These are phyloP conservation scores for Calephelis perditalis DNA, from an alignment of 2,888 invertebrate species.

Conservation along the genomic window DNA sequence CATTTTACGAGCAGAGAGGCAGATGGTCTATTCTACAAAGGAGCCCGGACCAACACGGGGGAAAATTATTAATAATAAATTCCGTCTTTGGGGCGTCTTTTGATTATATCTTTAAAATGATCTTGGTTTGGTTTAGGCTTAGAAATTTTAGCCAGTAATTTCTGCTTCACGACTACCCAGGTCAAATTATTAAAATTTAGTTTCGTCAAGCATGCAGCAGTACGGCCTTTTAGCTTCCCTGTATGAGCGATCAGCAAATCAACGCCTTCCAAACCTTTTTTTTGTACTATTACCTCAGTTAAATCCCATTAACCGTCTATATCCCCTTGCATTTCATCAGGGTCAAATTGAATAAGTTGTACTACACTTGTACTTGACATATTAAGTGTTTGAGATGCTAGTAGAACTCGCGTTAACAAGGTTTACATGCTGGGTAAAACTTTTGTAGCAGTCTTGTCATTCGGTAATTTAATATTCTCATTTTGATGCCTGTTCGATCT, in stretches of 20 bases:
- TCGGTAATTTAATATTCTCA: background rate
- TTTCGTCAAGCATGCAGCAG: conserved; percentile 30
- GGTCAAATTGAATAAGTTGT: conserved; percentile 22
- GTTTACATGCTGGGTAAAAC: background rate
- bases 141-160: conserved; percentile 30
- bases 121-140: conserved; percentile 32
- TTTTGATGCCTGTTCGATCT: background rate
- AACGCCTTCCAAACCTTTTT: conserved; percentile 27
- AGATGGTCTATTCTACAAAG: too few relatives aligned
- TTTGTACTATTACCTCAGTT: conserved; percentile 24
- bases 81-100: too few relatives aligned
- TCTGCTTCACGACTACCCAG: conserved; percentile 29
- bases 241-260: conserved; percentile 32
- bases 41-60: too few relatives aligned
- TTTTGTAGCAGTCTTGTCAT: background rate
- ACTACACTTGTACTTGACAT: too few relatives aligned
- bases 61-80: too few relatives aligned
- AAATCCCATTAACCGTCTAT: conserved; percentile 32
- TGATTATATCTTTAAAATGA: conserved; percentile 32
- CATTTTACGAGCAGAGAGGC: too few relatives aligned
- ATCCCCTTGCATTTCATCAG: conserved; percentile 28
- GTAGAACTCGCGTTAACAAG: background rate
- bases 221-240: conserved; percentile 30
- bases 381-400: background rate
- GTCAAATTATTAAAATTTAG: conserved; percentile 24